These are phyloP conservation scores for Vesta saturnalis DNA, from an alignment of 2,888 invertebrate genomes.

Conservation along the genomic window DNA sequence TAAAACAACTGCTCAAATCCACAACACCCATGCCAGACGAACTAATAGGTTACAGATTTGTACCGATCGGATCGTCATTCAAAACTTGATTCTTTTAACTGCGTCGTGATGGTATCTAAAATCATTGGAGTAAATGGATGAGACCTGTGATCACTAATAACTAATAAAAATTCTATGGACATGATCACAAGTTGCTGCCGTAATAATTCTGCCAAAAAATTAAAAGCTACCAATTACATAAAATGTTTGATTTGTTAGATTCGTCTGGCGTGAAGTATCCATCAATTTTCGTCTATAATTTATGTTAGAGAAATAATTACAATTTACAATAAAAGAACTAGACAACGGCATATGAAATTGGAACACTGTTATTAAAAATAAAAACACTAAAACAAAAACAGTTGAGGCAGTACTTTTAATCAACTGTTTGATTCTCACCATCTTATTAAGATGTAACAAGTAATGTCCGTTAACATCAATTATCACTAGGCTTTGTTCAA, in stretches of 20 bases:
- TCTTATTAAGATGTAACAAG: constrained; percentile 29
- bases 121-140: neutral
- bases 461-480: constrained; percentile 26
- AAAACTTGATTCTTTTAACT: neutral
- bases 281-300: neutral
- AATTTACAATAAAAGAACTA: too few species aligned
- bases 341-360: constrained; percentile 30
- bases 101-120: constrained; percentile 11
- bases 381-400: constrained; percentile 37
- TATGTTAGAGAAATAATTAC: constrained; percentile 11
- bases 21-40: constrained; percentile 18
- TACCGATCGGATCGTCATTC: constrained; percentile 3
- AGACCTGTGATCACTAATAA: too few species aligned
- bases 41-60: too few species aligned
- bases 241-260: neutral
- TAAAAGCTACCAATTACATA: neutral
- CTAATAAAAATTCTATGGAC: neutral
- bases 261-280: constrained; percentile 14
- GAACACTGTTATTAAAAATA: constrained; percentile 51
- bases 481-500: constrained; percentile 32
- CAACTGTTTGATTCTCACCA: constrained; percentile 41
- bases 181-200: too few species aligned
- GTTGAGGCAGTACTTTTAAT: constrained; percentile 43
- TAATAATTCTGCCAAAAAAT: neutral
- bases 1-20: constrained; percentile 34